Conservation (phyloP, 2,888 invertebrate genomes). For the Drosophila trichaetosa region DNA sequence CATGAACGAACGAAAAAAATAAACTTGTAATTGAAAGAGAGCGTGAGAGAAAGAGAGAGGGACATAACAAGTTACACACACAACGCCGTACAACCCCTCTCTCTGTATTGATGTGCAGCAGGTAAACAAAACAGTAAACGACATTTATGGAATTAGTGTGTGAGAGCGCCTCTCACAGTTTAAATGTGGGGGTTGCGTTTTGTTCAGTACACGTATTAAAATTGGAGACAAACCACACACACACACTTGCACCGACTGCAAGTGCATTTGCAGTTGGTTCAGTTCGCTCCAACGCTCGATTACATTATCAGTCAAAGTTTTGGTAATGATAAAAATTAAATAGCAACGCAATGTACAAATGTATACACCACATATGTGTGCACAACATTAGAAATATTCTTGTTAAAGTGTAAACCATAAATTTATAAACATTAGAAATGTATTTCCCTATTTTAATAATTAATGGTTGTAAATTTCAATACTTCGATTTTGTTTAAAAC, state of each 20-base stretch:
- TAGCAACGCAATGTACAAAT: conserved; percentile 15
- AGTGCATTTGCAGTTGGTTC: conserved; percentile 17
- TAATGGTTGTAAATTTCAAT: not conserved
- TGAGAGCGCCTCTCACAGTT: conserved; percentile 44
- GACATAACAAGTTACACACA: conserved; percentile 22
- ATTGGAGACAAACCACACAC: conserved; percentile 40
- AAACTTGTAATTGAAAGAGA: conserved; percentile 43
- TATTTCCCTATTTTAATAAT: not conserved
- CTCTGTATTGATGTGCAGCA: conserved; percentile 52
- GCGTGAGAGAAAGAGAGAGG: conserved; percentile 16
- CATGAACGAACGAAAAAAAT: conserved; percentile 46
- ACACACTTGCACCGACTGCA: conserved; percentile 23
- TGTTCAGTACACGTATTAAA: conserved; percentile 36
- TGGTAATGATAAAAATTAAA: conserved; percentile 38
- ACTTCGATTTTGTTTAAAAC: not conserved
- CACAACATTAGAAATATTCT: not conserved
- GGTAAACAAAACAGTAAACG: conserved; percentile 69
- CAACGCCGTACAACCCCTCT: conserved; percentile 42
- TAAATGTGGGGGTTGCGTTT: conserved; percentile 50
- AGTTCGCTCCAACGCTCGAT: conserved; percentile 30
- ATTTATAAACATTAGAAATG: not conserved
- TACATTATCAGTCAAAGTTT: conserved; percentile 47
- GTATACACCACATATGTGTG: not conserved
- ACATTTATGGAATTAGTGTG: conserved; percentile 42
- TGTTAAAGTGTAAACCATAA: not conserved